Evolutionary conservation across 2,888 invertebrate genomes (phyloP), one percentile per base, ranked within the genome.

Genomic region (Dione juno): DNA sequence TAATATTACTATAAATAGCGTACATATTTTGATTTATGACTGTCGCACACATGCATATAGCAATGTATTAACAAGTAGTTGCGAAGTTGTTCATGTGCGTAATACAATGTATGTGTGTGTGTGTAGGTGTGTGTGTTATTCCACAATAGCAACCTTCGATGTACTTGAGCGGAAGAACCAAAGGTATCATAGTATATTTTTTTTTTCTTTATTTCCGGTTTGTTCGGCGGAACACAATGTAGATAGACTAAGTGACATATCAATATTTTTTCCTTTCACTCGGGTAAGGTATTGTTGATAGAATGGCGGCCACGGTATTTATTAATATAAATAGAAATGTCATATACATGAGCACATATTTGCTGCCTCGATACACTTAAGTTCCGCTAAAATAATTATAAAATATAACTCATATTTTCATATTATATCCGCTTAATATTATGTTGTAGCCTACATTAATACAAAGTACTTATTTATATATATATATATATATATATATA

Each of bases 11-110:
- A 48, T 16, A 16, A 48, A 16, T n/a, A 45, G 2, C 8, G 8
- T 9, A 48, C 10, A 10, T 10, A n/a, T n/a, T 45, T 19, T 16
- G 16, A 53, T 53, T 53, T 2, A 53, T 7, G 1, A 16, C 35
- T 5, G 35, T 37, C 35, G 16, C n/a, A 57, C 37, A 16, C 5
- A 37, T 6, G 5, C 37, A 37, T 10, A 16, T 11, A 37, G 57
- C 37, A 57, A 37, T 37, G 16, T 57, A 57, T 57, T 57, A 57
- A 37, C 57, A 57, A 61, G 28, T 45, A n/a, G 21, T n/a, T 21
- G 43, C 9, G 21, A 59, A 59, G 21, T n/a, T 41, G 10, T 43
- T 21, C 14, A 28, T 10, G 6, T 59, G 21, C 8, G 8, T 59
- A 14, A 41, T 14, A 59, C 41, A 21, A 21, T 41, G 28, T 28